Conservation (phyloP, 2,797 vertebrate species). For the Pogoniulus pusillus region DNA sequence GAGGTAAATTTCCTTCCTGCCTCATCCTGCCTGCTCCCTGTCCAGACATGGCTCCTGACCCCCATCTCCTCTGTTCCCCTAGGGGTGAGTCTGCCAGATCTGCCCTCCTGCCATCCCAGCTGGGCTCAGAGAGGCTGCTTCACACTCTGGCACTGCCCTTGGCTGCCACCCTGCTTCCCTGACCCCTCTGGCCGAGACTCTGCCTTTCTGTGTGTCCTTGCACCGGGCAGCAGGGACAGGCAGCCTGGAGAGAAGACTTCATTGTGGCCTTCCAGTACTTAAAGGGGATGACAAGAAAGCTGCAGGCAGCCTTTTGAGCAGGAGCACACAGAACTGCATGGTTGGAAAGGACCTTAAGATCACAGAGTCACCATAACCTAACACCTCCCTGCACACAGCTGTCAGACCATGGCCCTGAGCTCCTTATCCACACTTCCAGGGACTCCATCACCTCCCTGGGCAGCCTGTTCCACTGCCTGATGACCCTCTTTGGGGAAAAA, state of each 20-base stretch:
- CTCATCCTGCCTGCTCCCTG: background rate
- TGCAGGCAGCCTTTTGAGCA: background rate
- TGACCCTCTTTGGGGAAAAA: no score
- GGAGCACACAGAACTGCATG: background rate
- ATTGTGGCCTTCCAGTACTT: background rate
- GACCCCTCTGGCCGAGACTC: accelerated
- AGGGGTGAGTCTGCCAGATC: background rate
- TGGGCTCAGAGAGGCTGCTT: accelerated
- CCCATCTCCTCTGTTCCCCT: background rate
- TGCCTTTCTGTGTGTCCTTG: background rate
- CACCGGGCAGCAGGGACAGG: no score
- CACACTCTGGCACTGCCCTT: background rate
- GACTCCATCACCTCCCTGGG: no score
- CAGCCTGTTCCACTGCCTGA: no score
- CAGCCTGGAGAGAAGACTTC: background rate
- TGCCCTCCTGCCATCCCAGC: background rate
- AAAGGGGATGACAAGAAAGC: background rate
- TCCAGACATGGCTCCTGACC: background rate
- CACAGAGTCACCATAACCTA: no score
- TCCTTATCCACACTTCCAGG: no score
- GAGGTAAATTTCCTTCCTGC: background rate
- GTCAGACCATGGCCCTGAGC: no score
- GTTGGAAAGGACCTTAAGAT: no score
- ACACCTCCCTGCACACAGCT: no score
- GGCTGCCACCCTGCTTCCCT: background rate